A percentile compares a stretch with the other conserved stretches of the same genome.
phyloP scores from a whole-genome alignment of 2,797 vertebrate species.

The Protosalanx chinensis region DNA sequence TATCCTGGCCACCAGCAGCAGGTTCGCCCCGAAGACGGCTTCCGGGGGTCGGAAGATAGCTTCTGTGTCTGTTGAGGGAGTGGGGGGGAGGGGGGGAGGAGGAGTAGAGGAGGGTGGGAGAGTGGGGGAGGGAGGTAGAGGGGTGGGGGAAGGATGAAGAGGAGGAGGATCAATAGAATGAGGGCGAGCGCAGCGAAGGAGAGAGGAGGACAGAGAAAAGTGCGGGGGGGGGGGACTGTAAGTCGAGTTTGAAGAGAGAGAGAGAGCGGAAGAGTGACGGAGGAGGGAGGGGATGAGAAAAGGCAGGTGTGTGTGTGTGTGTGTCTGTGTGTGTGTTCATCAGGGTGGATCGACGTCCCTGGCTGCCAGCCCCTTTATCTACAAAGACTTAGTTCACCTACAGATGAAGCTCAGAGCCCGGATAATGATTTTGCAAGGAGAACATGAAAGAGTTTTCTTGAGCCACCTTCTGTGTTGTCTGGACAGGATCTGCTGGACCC shows the following conservation, averaged over 20 bases:
- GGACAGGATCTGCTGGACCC: slow-evolving; percentile 32
- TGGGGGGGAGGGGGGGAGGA: neutral
- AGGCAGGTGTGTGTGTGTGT: no score
- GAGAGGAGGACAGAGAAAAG: neutral
- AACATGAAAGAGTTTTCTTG: slow-evolving; percentile 13
- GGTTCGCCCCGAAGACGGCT: slow-evolving; percentile 27
- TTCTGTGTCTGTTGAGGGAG: slow-evolving; percentile 16
- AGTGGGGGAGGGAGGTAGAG: neutral
- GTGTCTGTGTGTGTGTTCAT: neutral
- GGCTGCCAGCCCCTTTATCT: slow-evolving; percentile 18
- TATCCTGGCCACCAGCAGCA: slow-evolving; percentile 42
- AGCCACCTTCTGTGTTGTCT: slow-evolving; percentile 31
- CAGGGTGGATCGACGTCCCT: neutral
- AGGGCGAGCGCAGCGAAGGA: neutral
- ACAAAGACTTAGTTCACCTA: slow-evolving; percentile 20
- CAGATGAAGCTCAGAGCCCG: slow-evolving; percentile 5
- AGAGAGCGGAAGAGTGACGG: neutral
- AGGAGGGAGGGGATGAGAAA: neutral
- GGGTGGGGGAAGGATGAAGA: neutral
- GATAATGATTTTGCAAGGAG: neutral
- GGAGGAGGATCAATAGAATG: neutral
- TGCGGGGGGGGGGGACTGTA: no score
- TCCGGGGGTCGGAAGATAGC: slow-evolving; percentile 26
- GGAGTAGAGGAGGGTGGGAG: neutral
- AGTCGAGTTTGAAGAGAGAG: no score